Base-by-base conservation (phyloP, 2,113 vertebrate species). In the Drymodes brunneopygia region DNA sequence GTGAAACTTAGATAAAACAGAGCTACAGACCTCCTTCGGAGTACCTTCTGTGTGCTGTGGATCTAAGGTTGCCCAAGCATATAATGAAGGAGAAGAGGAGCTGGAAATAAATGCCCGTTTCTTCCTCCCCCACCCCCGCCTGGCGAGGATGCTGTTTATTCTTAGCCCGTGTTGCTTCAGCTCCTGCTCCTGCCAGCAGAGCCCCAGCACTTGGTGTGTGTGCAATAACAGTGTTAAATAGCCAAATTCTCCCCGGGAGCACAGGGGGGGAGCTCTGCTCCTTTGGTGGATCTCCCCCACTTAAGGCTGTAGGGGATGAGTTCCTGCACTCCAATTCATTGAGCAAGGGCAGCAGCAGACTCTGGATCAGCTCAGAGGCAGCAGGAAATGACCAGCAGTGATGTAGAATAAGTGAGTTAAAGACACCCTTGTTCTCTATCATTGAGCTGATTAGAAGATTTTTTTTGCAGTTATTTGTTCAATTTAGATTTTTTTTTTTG, bases 1-100 rank as follows among this genome's bases (percentile, higher is more conserved):
- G n/a, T 92, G 87, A 92, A 94, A 93, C 93, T 93, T 86, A 31
- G 85, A 94, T 88, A 92, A 96, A 95, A 94, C 62, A 92, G 92
- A 96, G 81, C 85, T 90, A 36, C 71, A 86, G 90, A 94, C 71
- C 93, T 95, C 70, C 93, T 95, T 95, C 72, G 60, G 86, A 80
- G 80, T 29, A 71, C 90, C 92, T 96, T 96, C 95, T 92, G 95
- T 92, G 86, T 86, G 94, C 91, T 81, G 27, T 80, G 22, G 51
- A 85, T 79, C 92, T 86, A 36, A 96, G 94, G 93, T 85, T 95
- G 92, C 93, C 85, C 47, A 84, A 90, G 88, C 85, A 94, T 81
- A 89, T 86, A 94, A 92, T 83, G 83, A 83, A 86, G 75, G 94
- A 80, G 80, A 93, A 90, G 88, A 66, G 65, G 82, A 93, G 86